Percentiles rank a stretch among this genome's conserved stretches.
Evolutionary conservation across 2,113 vertebrate species (phyloP).

Genomic region (Brienomyrus longianalis): DNA sequence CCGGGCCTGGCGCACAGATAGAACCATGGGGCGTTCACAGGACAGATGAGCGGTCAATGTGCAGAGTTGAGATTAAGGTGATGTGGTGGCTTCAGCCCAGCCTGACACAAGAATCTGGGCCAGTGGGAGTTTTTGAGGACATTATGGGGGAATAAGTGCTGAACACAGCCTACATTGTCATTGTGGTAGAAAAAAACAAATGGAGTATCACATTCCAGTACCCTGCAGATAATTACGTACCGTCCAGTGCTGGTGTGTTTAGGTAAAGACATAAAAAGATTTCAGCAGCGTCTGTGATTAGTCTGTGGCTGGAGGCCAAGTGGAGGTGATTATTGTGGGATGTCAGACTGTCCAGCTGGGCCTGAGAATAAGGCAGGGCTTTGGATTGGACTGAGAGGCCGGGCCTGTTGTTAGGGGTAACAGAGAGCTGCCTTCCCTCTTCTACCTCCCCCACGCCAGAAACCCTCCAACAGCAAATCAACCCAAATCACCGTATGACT

Average conservation of each 20-base stretch:
- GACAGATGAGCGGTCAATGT: constrained; percentile 11
- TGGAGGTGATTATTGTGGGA: not conserved
- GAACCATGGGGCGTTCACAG: not conserved
- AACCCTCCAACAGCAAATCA: not conserved
- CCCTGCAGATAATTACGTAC: not conserved
- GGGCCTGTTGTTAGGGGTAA: not conserved
- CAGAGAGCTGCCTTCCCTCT: not conserved
- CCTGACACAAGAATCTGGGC: not conserved
- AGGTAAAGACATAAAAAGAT: not conserved
- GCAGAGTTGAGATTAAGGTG: not conserved
- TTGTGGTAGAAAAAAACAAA: not conserved
- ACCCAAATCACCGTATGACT: not conserved
- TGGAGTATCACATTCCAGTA: not conserved
- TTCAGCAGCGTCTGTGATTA: not conserved
- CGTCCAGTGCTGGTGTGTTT: not conserved
- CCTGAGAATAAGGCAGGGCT: not conserved
- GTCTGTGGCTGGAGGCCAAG: not conserved
- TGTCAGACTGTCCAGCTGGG: constrained; percentile 1
- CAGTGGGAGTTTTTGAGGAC: not conserved
- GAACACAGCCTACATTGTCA: not conserved
- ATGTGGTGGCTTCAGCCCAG: not conserved
- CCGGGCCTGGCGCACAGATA: constrained; percentile 43
- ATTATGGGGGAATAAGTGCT: not conserved
- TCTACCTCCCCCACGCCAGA: not conserved
- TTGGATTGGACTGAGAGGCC: not conserved